These are phyloP conservation scores for Sericinus montela DNA, from an alignment of 2,888 invertebrate species.

Conservation along the genomic window DNA sequence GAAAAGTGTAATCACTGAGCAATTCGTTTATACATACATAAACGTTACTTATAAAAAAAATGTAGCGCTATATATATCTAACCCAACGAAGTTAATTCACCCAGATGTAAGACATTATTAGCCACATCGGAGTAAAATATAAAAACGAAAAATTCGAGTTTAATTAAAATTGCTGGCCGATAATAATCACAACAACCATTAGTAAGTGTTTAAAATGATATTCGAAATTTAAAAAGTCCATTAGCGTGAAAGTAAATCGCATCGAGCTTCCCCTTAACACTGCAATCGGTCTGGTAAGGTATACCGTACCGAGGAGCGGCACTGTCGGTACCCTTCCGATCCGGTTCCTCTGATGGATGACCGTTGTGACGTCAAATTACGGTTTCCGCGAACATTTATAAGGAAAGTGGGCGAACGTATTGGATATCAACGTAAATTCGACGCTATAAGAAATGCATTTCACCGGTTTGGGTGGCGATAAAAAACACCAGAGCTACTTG, in stretches of 20 bases:
- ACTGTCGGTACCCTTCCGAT: constrained; percentile 24
- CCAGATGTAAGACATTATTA: too few species aligned
- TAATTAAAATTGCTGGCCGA: too few species aligned
- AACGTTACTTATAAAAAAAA: too few species aligned
- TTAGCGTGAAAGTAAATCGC: constrained; percentile 1
- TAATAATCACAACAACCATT: too few species aligned
- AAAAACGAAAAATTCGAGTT: too few species aligned
- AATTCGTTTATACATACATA: too few species aligned
- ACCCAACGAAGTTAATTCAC: too few species aligned
- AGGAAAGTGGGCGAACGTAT: constrained; percentile 22
- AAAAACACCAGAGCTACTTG: not conserved
- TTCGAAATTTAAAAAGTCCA: not conserved
- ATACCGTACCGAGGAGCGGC: constrained; percentile 26
- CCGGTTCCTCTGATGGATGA: constrained; percentile 27
- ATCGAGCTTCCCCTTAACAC: constrained; percentile 15
- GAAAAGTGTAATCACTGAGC: too few species aligned
- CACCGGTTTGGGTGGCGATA: not conserved
- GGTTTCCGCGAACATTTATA: constrained; percentile 21
- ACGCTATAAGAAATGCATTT: constrained; percentile 10
- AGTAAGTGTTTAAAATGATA: not conserved
- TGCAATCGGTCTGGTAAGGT: constrained; percentile 13
- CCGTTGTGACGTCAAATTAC: constrained; percentile 27
- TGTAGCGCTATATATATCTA: too few species aligned
- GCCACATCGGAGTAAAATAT: too few species aligned
- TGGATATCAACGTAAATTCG: constrained; percentile 18